phyloP scores from a whole-genome alignment of 1,140 invertebrate species.

The Drosophila burlai region DNA sequence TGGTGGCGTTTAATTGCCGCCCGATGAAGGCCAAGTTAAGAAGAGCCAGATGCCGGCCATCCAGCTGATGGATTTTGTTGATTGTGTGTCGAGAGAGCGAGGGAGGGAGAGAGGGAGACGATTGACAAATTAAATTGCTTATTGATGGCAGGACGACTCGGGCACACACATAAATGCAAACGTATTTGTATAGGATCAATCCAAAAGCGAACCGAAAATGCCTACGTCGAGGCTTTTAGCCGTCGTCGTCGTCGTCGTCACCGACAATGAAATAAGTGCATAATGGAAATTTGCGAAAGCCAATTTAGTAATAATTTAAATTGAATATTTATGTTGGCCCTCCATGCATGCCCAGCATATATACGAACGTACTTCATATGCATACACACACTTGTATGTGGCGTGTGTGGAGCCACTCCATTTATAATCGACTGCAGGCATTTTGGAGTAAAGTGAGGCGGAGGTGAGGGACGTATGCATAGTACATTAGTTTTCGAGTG shows the following conservation, averaged over 20 bases:
- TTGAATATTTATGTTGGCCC: conserved; percentile 78
- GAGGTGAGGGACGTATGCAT: conserved; percentile 45
- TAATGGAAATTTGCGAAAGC: conserved; percentile 82
- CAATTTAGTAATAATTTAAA: conserved; percentile 83
- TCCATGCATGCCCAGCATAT: not conserved
- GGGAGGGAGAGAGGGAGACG: conserved; percentile 21
- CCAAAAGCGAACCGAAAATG: conserved; percentile 41
- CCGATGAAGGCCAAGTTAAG: conserved; percentile 50
- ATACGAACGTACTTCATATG: not conserved
- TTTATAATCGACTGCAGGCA: conserved; percentile 76
- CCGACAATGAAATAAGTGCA: conserved; percentile 77
- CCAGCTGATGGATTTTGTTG: conserved; percentile 70
- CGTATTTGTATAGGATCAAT: conserved; percentile 21
- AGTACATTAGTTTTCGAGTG: conserved; percentile 79
- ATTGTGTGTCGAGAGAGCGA: conserved; percentile 48
- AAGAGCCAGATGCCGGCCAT: conserved; percentile 24
- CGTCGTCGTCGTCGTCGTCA: conserved; percentile 25
- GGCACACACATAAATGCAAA: not conserved
- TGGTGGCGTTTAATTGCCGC: conserved; percentile 61
- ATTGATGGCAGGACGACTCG: conserved; percentile 63
- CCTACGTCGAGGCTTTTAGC: conserved; percentile 59
- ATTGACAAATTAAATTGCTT: conserved; percentile 83
- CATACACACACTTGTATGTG: not conserved
- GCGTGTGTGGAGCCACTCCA: conserved; percentile 47
- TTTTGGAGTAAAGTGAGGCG: conserved; percentile 36